Evolutionary conservation across 2,888 invertebrate species (phyloP).

Genomic region (Rhaphigaster nebulosa): DNA sequence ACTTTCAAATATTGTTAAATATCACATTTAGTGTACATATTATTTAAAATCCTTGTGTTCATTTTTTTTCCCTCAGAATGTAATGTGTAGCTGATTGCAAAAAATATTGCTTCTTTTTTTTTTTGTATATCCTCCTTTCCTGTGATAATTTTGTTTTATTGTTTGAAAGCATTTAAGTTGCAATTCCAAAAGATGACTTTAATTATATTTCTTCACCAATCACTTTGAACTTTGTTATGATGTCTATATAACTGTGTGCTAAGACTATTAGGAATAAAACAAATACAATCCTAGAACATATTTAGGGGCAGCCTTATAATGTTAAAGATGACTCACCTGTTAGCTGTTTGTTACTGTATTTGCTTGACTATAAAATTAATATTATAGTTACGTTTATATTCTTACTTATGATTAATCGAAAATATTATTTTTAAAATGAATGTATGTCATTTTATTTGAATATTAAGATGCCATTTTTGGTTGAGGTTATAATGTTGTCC

Average conservation of each 20-base stretch:
- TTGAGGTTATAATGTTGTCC: background rate
- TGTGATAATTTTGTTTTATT: background rate
- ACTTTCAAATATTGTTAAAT: slow-evolving; percentile 26
- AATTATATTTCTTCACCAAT: background rate
- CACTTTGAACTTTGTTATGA: background rate
- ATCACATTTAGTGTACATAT: slow-evolving; percentile 3
- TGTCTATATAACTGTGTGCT: background rate
- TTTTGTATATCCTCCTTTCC: background rate
- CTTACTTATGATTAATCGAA: background rate
- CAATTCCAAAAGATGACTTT: background rate
- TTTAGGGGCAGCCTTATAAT: slow-evolving; percentile 13
- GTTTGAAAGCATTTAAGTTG: background rate
- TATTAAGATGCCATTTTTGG: background rate
- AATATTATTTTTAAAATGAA: slow-evolving; percentile 4
- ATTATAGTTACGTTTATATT: background rate
- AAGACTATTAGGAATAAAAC: slow-evolving; percentile 10
- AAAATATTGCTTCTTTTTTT: background rate
- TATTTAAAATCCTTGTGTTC: background rate
- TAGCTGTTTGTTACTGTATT: background rate
- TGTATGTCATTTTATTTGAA: background rate
- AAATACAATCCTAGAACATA: slow-evolving; percentile 11
- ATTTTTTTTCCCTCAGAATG: background rate
- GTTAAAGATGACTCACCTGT: background rate
- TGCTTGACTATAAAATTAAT: background rate
- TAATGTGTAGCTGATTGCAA: background rate